Evolutionary conservation across 2,888 invertebrate species (phyloP), one percentile per base, ranked within the genome.

Genomic region (Eulithis prunata): DNA sequence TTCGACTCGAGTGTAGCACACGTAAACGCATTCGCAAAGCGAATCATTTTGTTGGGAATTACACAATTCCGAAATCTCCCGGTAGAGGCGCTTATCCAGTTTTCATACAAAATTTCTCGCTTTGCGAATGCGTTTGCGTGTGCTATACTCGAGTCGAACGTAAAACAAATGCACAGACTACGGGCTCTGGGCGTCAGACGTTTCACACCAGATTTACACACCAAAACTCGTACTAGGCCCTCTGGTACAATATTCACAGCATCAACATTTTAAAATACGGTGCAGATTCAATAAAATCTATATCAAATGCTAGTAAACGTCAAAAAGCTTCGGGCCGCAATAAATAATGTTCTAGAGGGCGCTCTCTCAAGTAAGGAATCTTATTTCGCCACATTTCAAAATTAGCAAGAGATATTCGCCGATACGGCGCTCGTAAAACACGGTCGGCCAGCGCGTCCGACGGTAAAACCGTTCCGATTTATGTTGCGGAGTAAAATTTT

Each of bases 351-450:
- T 57, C 57, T 69, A 8, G 62, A 69, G 63, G 62, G 66, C 65
- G 47, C 66, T 73, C 73, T 69, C 71, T 68, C 70, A 62, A 71
- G 70, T 66, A 72, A 68, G 73, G 77, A 77, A 74, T 78, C 82
- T 81, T 80, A 81, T 81, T 84, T 80, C 78, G 75, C 81, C 80
- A 81, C 84, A 82, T 83, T 84, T 81, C 80, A 82, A 83, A 83
- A 84, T 84, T 84, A 85, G 80, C 81, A 75, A 75, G 69, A 78
- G 74, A 81, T 80, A 78, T 74, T 69, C 70, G 60, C 62, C 71
- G 74, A 75, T 71, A 77, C 74, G 56, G 55, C 62, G 56, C 54
- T 70, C 71, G 71, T 78, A 78, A 84, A 80, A 76, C 75, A 77
- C 72, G 72, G 69, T 72, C 70, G 78, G 69, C 75, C 75, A 78